These are phyloP conservation scores for Ganaspis brasiliensis DNA, from an alignment of 2,888 invertebrate species.

Conservation along the genomic window DNA sequence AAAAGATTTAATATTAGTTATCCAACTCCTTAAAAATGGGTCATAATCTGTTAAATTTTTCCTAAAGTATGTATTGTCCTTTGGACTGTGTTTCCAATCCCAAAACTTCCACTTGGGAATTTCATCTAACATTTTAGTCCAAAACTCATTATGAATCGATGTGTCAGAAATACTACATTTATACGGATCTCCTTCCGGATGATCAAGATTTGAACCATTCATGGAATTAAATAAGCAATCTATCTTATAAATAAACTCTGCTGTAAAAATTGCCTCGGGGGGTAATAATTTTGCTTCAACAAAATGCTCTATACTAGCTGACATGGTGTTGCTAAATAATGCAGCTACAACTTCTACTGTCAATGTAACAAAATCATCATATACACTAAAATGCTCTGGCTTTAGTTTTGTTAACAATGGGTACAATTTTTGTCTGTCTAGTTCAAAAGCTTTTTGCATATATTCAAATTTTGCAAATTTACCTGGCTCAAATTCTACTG, in stretches of 20 bases:
- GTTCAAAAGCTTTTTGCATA: background rate
- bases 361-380: background rate
- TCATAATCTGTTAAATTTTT: no score
- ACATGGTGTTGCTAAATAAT: background rate
- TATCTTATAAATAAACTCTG: background rate
- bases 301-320: slow-evolving; percentile 16
- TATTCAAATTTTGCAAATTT: slow-evolving; percentile 17
- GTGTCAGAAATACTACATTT: background rate
- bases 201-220: background rate
- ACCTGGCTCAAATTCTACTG: background rate
- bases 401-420: slow-evolving; percentile 5
- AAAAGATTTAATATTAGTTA: no score
- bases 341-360: background rate
- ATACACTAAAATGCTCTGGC: background rate
- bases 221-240: slow-evolving; percentile 18
- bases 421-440: background rate
- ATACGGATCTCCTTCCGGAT: background rate
- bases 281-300: background rate
- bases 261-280: background rate
- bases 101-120: no score
- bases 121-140: no score
- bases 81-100: no score
- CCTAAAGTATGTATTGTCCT: no score
- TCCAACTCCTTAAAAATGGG: no score
- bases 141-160: no score